phyloP scores from a whole-genome alignment of 1,140 invertebrate genomes.

The Formica selysi region DNA sequence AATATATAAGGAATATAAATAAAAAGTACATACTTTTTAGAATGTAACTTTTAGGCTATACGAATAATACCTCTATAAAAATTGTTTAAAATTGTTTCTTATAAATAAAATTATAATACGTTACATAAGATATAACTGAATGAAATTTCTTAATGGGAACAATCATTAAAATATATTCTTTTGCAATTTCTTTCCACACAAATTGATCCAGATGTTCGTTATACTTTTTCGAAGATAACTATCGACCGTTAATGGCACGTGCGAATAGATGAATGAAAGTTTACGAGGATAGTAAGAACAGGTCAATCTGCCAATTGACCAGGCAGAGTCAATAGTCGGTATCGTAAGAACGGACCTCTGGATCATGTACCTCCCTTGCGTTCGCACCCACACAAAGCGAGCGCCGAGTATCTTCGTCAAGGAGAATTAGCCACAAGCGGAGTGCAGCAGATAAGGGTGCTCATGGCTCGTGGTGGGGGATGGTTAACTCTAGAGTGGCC shows the following conservation, averaged over 20 bases:
- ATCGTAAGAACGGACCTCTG: slow-evolving; percentile 72
- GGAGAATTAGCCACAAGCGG: slow-evolving; percentile 72
- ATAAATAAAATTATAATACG: background rate
- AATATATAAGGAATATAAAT: background rate
- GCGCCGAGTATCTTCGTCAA: slow-evolving; percentile 45
- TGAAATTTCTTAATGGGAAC: background rate
- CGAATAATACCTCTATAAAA: background rate
- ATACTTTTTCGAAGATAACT: background rate
- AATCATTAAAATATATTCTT: background rate
- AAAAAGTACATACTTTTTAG: background rate
- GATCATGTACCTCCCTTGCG: slow-evolving; percentile 70
- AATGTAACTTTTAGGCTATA: background rate
- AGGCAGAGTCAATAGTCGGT: slow-evolving; percentile 71
- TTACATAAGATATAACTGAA: background rate
- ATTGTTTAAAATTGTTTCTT: background rate
- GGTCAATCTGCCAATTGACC: slow-evolving; percentile 84
- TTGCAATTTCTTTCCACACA: too few relatives aligned
- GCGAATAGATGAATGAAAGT: slow-evolving; percentile 83
- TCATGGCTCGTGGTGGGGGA: slow-evolving; percentile 78
- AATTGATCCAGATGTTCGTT: background rate
- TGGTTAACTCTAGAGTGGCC: slow-evolving; percentile 80
- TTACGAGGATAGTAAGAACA: slow-evolving; percentile 83
- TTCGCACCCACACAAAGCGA: background rate
- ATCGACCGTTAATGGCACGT: slow-evolving; percentile 74
- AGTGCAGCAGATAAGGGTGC: slow-evolving; percentile 83